Percentiles rank a stretch among this genome's conserved stretches.
These are phyloP conservation scores for Trissolcus basalis DNA, from an alignment of 1,140 invertebrate species.

Conservation along the genomic window DNA sequence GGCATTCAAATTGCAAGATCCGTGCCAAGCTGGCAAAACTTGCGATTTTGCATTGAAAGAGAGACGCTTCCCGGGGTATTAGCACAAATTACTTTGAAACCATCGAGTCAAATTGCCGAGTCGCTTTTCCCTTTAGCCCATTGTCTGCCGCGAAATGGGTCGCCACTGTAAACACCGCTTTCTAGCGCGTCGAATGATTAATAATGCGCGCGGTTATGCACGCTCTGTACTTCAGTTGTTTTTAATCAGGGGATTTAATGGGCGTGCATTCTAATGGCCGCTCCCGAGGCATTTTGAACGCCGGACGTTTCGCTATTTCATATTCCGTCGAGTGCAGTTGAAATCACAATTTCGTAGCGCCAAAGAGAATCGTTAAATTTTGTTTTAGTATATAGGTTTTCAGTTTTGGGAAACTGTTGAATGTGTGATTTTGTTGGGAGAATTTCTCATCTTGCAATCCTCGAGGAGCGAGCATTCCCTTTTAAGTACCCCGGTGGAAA, in stretches of 20 bases:
- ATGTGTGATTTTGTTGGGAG: no score
- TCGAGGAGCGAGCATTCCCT: slow-evolving; percentile 22
- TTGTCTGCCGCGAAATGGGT: slow-evolving; percentile 41
- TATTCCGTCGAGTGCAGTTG: neutral
- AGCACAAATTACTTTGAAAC: slow-evolving; percentile 57
- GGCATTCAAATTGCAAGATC: slow-evolving; percentile 59
- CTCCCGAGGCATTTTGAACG: slow-evolving; percentile 13
- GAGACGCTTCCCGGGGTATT: slow-evolving; percentile 47
- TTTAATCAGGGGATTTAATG: slow-evolving; percentile 52
- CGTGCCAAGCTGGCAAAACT: slow-evolving; percentile 64
- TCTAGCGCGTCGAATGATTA: slow-evolving; percentile 51
- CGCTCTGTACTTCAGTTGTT: slow-evolving; percentile 44
- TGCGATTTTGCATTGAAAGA: slow-evolving; percentile 49
- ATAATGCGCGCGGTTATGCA: slow-evolving; percentile 49
- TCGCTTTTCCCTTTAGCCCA: slow-evolving; percentile 52
- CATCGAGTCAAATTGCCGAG: slow-evolving; percentile 57
- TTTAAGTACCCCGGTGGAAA: slow-evolving; percentile 43
- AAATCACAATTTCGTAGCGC: no score
- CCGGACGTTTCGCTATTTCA: slow-evolving; percentile 12
- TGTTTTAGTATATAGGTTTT: no score
- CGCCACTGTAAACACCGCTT: slow-evolving; percentile 55
- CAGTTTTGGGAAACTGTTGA: no score
- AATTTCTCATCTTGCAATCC: slow-evolving; percentile 19
- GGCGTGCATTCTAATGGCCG: slow-evolving; percentile 21
- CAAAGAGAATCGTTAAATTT: no score